A percentile compares a stretch with the other conserved stretches of the same genome.
Evolutionary conservation across 2,888 invertebrate genomes (phyloP).

Genomic region (Mimas tiliae): DNA sequence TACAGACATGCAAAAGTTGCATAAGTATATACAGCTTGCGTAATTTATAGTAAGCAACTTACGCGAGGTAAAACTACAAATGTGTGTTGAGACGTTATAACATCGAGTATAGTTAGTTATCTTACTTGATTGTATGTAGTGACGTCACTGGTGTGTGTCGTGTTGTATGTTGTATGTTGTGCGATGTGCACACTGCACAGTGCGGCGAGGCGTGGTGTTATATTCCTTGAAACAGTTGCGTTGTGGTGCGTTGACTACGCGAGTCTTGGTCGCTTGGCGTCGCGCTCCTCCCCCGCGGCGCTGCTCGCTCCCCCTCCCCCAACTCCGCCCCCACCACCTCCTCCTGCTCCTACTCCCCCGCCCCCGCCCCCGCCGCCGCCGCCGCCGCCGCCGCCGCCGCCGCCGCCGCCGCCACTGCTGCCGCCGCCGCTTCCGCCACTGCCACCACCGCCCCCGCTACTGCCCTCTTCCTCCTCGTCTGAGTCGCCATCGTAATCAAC

Average conservation of each 20-base stretch:
- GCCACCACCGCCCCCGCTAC: constrained; percentile 47
- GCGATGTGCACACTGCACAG: constrained; percentile 54
- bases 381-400: constrained; percentile 43
- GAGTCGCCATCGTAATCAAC: constrained; percentile 99
- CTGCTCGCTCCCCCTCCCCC: not conserved
- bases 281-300: constrained; percentile 71
- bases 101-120: not conserved
- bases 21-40: too few relatives aligned
- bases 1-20: too few relatives aligned
- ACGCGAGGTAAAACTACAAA: too few relatives aligned
- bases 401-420: constrained; percentile 61
- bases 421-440: constrained; percentile 73
- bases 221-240: constrained; percentile 67
- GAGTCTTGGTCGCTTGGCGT: constrained; percentile 90
- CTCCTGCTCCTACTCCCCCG: constrained; percentile 46
- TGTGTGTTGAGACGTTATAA: too few relatives aligned
- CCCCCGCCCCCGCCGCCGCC: too few relatives aligned
- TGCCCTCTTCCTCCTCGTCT: constrained; percentile 94
- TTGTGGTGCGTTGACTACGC: constrained; percentile 85
- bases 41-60: too few relatives aligned
- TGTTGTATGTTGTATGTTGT: constrained; percentile 37
- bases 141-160: not conserved
- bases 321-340: constrained; percentile 49
- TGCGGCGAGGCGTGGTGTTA: constrained; percentile 57
- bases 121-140: not conserved